Base-by-base conservation (phyloP, 2,888 invertebrate species). In the Anagyrus pseudococci region DNA sequence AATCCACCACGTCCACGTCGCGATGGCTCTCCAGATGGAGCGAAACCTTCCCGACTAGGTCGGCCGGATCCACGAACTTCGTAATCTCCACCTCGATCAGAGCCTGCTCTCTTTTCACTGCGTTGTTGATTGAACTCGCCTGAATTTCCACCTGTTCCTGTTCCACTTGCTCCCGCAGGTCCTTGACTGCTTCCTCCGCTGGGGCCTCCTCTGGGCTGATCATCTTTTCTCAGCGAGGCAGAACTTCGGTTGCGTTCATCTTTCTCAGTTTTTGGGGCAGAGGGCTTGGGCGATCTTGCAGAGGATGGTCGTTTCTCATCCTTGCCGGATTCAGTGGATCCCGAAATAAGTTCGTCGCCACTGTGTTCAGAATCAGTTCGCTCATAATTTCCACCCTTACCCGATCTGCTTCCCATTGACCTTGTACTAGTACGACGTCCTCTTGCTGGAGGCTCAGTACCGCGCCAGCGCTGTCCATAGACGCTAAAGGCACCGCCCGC, bases 1-100 rank as follows among this genome's bases (percentile, higher is more conserved):
- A 83, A 83, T 40, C 85, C 84, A 63, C 83, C 93, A 65, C 95
- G 85, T 4, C 95, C 95, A 62, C 94, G 88, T 54, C 94, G 85
- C 1, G 94, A 94, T 0, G 95, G 95, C 79, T 94, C 94, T 0
- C 95, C 95, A 22, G 93, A 86, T 0, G 94, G 94, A 1, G 92
- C 89, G 81, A 94, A 94, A 50, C 90, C 91, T 73, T 91, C 91
- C 61, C 87, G 83, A 68, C 73, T 74, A 1, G 77, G 73, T 67
- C 79, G 74, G 2, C 73, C 73, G n/a, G 77, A 76, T 75, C 55
- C 55, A 7, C 55, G 44, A 10, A 29, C 53, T 10, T 53, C 48
- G 29, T 56, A 58, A 8, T 61, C 64, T 1, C 48, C 19, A 4
- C 44, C 53, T 22, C 60, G 25, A 4, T 58, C 58, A 1, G 70